These are phyloP conservation scores for Rhadinocentrus ornatus DNA, from an alignment of 2,797 vertebrate genomes.

Conservation along the genomic window DNA sequence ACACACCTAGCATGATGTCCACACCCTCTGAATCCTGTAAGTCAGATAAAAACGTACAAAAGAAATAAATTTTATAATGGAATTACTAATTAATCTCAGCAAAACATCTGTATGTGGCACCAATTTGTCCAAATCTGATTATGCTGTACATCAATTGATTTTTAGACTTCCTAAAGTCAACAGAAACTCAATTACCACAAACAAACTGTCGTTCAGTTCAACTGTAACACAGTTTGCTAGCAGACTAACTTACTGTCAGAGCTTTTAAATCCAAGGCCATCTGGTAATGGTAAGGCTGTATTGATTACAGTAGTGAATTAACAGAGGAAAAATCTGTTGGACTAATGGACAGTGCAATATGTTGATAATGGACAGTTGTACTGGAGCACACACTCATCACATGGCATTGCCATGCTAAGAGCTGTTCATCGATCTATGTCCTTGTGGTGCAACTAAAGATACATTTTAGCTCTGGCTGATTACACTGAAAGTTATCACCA, in stretches of 20 bases:
- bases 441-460: conserved; percentile 3
- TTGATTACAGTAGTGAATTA: conserved; percentile 67
- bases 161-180: conserved; percentile 49
- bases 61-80: neutral
- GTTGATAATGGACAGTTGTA: conserved; percentile 68
- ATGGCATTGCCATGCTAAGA: conserved; percentile 36
- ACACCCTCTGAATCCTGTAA: conserved; percentile 95
- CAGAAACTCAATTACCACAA: conserved; percentile 52
- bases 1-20: conserved; percentile 98
- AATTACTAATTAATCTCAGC: neutral
- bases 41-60: conserved; percentile 4
- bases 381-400: conserved; percentile 40
- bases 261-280: conserved; percentile 73
- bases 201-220: conserved; percentile 10
- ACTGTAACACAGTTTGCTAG: conserved; percentile 50
- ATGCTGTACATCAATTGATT: conserved; percentile 34
- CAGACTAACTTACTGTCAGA: conserved; percentile 55
- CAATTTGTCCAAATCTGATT: conserved; percentile 33
- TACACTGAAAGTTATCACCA: conserved; percentile 1
- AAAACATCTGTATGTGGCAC: conserved; percentile 1
- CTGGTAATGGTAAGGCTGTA: conserved; percentile 56
- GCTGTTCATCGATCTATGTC: conserved; percentile 42
- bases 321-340: conserved; percentile 59
- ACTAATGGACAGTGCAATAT: conserved; percentile 68
- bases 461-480: conserved; percentile 26